Evolutionary conservation across 2,113 vertebrate species (phyloP).

Genomic region (Lates calcarifer): DNA sequence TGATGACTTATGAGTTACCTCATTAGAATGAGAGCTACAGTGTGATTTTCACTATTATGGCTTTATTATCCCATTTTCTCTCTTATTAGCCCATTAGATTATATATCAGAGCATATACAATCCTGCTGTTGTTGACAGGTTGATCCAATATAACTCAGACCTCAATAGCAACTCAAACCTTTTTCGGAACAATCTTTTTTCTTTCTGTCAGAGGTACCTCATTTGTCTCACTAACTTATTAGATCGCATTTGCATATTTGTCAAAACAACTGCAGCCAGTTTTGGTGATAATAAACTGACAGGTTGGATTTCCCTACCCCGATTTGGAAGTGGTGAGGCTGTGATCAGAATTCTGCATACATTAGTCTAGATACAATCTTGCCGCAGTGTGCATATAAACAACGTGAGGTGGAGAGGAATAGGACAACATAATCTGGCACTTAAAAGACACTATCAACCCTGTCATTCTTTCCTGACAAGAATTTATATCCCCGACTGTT

Average conservation of each 20-base stretch:
- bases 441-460: slow-evolving; percentile 54
- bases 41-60: slow-evolving; percentile 38
- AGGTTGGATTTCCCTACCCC: slow-evolving; percentile 65
- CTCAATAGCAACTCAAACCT: slow-evolving; percentile 26
- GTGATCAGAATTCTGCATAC: slow-evolving; percentile 67
- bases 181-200: slow-evolving; percentile 24
- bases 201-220: slow-evolving; percentile 46
- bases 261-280: slow-evolving; percentile 69
- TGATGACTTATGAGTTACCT: slow-evolving; percentile 54
- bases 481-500: slow-evolving; percentile 36
- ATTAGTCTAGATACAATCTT: slow-evolving; percentile 75
- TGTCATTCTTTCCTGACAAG: slow-evolving; percentile 49
- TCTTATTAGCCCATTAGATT: slow-evolving; percentile 46
- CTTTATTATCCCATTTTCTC: slow-evolving; percentile 54
- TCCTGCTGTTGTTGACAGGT: slow-evolving; percentile 50
- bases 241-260: slow-evolving; percentile 71
- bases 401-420: slow-evolving; percentile 48
- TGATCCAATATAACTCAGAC: slow-evolving; percentile 63
- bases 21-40: slow-evolving; percentile 62
- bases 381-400: slow-evolving; percentile 68
- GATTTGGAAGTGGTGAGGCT: slow-evolving; percentile 56
- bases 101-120: slow-evolving; percentile 54
- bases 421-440: slow-evolving; percentile 59
- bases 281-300: slow-evolving; percentile 69
- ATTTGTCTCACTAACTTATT: slow-evolving; percentile 64